phyloP scores from a whole-genome alignment of 2,797 vertebrate genomes.

The Cyprinella venusta region DNA sequence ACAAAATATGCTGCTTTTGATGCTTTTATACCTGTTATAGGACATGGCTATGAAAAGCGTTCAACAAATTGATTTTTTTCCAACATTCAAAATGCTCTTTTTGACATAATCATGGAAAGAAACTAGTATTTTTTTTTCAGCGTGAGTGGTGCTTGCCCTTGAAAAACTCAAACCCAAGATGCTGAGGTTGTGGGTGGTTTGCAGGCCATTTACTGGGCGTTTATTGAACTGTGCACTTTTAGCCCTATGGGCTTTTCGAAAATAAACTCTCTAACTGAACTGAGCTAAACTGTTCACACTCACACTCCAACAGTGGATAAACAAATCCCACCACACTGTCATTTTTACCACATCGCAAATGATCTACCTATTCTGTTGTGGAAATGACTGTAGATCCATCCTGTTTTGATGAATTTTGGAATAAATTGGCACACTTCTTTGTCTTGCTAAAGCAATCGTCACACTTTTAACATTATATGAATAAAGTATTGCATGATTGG shows the following conservation, averaged over 20 bases:
- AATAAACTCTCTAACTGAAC: background rate
- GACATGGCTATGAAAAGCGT: background rate
- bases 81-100: constrained; percentile 15
- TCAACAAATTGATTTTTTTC: background rate
- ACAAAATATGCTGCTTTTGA: constrained; percentile 6
- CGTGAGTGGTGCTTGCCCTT: constrained; percentile 3
- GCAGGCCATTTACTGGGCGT: background rate
- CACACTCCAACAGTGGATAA: background rate
- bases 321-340: background rate
- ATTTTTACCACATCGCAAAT: background rate
- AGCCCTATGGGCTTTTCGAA: background rate
- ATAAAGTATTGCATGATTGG: background rate
- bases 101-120: background rate
- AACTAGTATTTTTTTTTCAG: background rate
- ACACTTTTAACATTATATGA: background rate
- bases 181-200: background rate
- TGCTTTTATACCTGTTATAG: constrained; percentile 7
- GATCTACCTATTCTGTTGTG: background rate
- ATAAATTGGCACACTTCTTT: background rate
- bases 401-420: background rate
- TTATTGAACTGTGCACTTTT: constrained; percentile 13
- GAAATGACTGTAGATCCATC: background rate
- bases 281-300: background rate
- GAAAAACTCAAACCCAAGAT: background rate
- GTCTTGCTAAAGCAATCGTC: background rate